Conservation (phyloP, 2,888 invertebrate genomes). For the Graphium colonna region DNA sequence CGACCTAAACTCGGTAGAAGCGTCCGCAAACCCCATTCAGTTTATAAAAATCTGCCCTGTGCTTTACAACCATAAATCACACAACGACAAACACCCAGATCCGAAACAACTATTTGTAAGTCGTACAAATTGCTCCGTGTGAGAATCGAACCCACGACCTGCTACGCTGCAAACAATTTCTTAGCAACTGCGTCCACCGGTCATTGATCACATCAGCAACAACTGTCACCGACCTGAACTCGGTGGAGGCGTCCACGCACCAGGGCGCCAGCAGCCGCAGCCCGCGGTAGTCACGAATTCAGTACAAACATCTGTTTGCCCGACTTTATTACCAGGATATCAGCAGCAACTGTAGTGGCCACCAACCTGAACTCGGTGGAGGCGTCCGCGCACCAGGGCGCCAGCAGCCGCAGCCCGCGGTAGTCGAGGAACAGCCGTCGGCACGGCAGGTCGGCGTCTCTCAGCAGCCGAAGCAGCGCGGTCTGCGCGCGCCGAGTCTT, state of each 20-base stretch:
- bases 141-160: no score
- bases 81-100: no score
- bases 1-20: slow-evolving; percentile 72
- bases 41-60: no score
- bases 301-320: no score
- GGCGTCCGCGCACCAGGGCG: slow-evolving; percentile 94
- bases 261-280: slow-evolving; percentile 94
- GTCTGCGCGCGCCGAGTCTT: slow-evolving; percentile 88
- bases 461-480: slow-evolving; percentile 87
- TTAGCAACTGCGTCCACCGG: no score
- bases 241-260: slow-evolving; percentile 87
- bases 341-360: neutral
- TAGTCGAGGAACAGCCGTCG: slow-evolving; percentile 94
- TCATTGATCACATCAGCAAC: no score
- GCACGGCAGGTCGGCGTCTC: slow-evolving; percentile 90
- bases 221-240: slow-evolving; percentile 46
- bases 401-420: slow-evolving; percentile 93
- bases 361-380: slow-evolving; percentile 71
- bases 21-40: slow-evolving; percentile 95
- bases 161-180: no score
- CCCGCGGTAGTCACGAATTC: slow-evolving; percentile 89
- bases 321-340: slow-evolving; percentile 24
- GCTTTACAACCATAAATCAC: no score
- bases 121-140: no score
- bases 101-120: no score